Conservation (phyloP, 23 tunicate species). For the Oikopleura dioica region DNA sequence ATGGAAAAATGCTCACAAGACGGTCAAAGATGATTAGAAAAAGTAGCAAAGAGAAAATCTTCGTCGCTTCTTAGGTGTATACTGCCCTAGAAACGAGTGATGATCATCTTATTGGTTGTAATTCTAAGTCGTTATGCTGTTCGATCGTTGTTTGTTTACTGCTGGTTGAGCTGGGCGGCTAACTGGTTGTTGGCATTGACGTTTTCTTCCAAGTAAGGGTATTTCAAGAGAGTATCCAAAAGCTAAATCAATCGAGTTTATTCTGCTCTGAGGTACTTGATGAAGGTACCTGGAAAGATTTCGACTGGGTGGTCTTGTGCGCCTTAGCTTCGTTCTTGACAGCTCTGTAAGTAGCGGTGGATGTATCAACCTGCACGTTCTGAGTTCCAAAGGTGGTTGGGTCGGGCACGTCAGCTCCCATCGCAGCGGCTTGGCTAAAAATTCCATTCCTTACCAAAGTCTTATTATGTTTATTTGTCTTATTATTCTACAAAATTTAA, state of each 20-base stretch:
- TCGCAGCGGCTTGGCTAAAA: conserved; percentile 31
- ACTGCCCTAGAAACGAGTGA: no score
- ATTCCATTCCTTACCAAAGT: not conserved
- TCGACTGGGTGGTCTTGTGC: not conserved
- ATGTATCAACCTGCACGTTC: not conserved
- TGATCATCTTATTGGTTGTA: no score
- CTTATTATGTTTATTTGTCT: not conserved
- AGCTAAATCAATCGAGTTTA: no score
- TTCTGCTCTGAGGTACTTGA: no score
- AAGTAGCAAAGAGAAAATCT: no score
- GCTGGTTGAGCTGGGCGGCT: no score
- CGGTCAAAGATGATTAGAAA: no score
- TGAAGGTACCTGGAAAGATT: not conserved
- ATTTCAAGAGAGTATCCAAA: conserved; percentile 1
- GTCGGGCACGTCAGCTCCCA: conserved; percentile 46
- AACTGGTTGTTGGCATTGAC: not conserved
- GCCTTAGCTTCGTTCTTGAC: not conserved
- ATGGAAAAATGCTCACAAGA: no score
- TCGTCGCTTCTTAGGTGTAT: no score
- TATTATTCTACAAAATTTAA: not conserved
- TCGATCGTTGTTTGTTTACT: no score
- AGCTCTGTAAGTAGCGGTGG: not conserved
- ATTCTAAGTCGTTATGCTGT: no score
- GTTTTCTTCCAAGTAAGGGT: conserved; percentile 4
- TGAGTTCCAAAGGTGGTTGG: conserved; percentile 25